Evolutionary conservation across 2,113 vertebrate species (phyloP), one percentile per base, ranked within the genome.

Genomic region (Coturnix japonica): DNA sequence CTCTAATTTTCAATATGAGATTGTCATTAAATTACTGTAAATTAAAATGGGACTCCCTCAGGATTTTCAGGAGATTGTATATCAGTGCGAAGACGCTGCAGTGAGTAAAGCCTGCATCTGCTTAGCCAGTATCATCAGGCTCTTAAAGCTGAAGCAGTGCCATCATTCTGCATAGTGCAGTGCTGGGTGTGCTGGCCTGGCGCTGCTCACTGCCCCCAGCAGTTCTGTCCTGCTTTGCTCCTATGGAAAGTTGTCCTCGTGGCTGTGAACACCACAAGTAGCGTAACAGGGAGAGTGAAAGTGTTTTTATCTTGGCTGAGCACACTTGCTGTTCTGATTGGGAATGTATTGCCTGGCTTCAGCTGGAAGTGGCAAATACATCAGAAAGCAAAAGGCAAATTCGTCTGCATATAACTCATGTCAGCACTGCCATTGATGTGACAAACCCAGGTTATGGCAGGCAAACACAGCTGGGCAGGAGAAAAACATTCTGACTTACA

Each of bases 1-100:
- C 91, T 95, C 91, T 87, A 85, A 80, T 95, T 95, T 93, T 65
- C 85, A 67, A 2, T 54, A 63, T 85, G 67, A 93, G 81, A 63
- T 26, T 86, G 82, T 86, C 94, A 91, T 94, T 95, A 96, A 92
- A 95, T 91, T 87, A 82, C 94, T 92, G 88, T 41, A 84, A 96
- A 95, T 95, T 88, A 95, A 93, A 96, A 87, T 8, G 70, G 66
- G 66, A 1, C 66, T 95, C 95, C 90, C 94, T 74, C 82, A 63
- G 90, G 94, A 71, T 90, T 87, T 64, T 35, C 11, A 63, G 44
- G 87, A 47, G 82, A 53, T 84, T 61, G 35, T 70, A 26, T 74
- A 86, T 78, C 70, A 20, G 83, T 70, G 63, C 18, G 77, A 64
- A 93, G 91, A 26, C 64, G 6, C 49, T 19, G 4, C 80, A 15